phyloP scores from a whole-genome alignment of 2,888 invertebrate species.

The Dinocampus coccinellae region DNA sequence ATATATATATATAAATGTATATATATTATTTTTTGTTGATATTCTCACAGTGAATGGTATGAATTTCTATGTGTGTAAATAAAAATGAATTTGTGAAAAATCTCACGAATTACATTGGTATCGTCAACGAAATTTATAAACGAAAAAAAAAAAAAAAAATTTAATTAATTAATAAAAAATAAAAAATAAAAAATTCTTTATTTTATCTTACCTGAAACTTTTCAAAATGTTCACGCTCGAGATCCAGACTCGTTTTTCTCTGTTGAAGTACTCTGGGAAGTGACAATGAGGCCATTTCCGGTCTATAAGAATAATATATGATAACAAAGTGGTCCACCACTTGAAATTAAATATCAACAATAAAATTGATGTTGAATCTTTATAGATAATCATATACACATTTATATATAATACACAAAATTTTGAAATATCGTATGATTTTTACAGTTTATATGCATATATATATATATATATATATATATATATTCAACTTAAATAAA shows the following conservation, averaged over 20 bases:
- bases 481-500: neutral
- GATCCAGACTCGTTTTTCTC: conserved; percentile 82
- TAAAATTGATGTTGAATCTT: neutral
- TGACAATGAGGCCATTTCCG: conserved; percentile 79
- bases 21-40: neutral
- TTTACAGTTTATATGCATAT: neutral
- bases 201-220: conserved; percentile 80
- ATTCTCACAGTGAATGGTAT: neutral
- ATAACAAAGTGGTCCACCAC: neutral
- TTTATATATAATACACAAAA: neutral
- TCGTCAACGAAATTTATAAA: neutral
- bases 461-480: too few relatives aligned
- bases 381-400: neutral
- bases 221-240: conserved; percentile 86
- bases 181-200: neutral
- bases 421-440: neutral
- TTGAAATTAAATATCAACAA: neutral
- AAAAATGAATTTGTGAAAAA: conserved; percentile 33
- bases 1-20: neutral
- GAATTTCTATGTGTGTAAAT: neutral
- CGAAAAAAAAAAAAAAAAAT: too few relatives aligned
- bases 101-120: neutral
- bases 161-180: too few relatives aligned
- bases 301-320: neutral
- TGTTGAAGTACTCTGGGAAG: conserved; percentile 80